phyloP scores from a whole-genome alignment of 2,797 vertebrate genomes.

The Hypotaenidia philippensis region DNA sequence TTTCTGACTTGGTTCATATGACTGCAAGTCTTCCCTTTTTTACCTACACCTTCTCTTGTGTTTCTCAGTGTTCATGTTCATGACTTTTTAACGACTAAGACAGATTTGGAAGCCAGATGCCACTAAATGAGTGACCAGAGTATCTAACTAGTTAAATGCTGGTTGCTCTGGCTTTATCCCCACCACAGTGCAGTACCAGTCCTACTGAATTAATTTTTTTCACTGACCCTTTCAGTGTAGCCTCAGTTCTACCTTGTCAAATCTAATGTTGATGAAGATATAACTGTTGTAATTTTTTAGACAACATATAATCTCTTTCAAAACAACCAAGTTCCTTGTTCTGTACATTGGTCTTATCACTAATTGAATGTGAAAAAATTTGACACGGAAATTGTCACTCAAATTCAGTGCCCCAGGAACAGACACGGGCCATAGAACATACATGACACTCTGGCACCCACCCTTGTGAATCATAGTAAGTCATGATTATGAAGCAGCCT shows the following conservation, averaged over 20 bases:
- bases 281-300: neutral
- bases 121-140: neutral
- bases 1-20: neutral
- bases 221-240: neutral
- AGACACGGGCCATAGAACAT: neutral
- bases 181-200: neutral
- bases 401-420: neutral
- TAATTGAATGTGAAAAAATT: neutral
- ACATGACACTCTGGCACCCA: neutral
- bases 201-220: neutral
- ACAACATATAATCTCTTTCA: neutral
- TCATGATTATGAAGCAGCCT: neutral
- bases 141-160: neutral
- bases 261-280: neutral
- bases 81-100: neutral
- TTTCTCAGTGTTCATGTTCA: neutral
- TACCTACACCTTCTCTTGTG: neutral
- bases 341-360: neutral
- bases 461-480: neutral
- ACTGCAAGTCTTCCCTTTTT: neutral
- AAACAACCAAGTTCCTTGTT: neutral
- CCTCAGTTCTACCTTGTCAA: neutral
- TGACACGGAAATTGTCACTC: neutral
- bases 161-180: neutral
- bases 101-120: neutral